Conservation (phyloP, 2,888 invertebrate genomes). For the Elmis aenea region DNA sequence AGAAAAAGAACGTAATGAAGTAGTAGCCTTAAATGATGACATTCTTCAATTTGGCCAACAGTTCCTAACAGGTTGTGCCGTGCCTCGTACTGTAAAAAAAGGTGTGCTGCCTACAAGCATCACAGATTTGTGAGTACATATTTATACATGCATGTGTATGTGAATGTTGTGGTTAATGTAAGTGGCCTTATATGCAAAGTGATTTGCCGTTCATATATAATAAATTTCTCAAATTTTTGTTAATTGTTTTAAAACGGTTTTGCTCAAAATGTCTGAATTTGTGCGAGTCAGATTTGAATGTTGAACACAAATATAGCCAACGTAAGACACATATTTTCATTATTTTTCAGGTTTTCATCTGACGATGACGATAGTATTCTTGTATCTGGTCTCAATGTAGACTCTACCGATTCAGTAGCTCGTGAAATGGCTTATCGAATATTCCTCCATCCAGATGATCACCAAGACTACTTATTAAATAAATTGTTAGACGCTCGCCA, state of each 20-base stretch:
- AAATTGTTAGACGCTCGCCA: slow-evolving; percentile 70
- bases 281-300: too few relatives aligned
- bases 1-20: slow-evolving; percentile 63
- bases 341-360: slow-evolving; percentile 56
- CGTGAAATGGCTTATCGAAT: slow-evolving; percentile 86
- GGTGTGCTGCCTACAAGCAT: slow-evolving; percentile 66
- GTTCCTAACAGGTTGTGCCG: slow-evolving; percentile 72
- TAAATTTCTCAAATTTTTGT: too few relatives aligned
- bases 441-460: slow-evolving; percentile 71
- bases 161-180: too few relatives aligned
- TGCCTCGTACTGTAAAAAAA: slow-evolving; percentile 62
- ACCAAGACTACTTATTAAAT: slow-evolving; percentile 70
- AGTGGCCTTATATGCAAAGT: too few relatives aligned
- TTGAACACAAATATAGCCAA: too few relatives aligned
- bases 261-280: too few relatives aligned
- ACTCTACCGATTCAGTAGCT: slow-evolving; percentile 70
- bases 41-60: slow-evolving; percentile 80
- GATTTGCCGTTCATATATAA: too few relatives aligned
- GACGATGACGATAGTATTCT: slow-evolving; percentile 70
- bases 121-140: slow-evolving; percentile 61
- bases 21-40: slow-evolving; percentile 81
- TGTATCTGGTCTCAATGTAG: slow-evolving; percentile 78
- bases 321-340: too few relatives aligned
- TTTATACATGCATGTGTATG: too few relatives aligned
- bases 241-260: too few relatives aligned